Base-by-base conservation (phyloP, 37 sponge, comb jelly and placozoan species). In the Ephydatia muelleri region DNA sequence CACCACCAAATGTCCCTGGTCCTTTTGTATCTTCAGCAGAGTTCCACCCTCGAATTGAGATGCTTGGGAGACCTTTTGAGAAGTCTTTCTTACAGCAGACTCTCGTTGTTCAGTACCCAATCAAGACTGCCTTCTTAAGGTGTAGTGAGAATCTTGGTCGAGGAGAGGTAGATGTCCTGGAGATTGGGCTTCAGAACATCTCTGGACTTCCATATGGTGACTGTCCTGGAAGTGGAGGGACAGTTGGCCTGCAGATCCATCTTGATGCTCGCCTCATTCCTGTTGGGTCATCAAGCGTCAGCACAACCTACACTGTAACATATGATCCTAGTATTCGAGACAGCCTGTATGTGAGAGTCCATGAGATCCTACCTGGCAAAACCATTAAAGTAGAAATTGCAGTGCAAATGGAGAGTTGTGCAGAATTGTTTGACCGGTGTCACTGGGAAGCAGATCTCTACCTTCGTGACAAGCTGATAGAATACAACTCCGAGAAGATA, bases 381-480 rank as follows among this genome's bases (percentile, higher is more conserved):
- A 91, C 88, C 9, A 57, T 94, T 9, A 85, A 67, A 65, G 86
- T 94, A 36, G 83, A 85, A 32, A 65, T 94, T 29, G 75, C 79
- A 22, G 33, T 94, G 31, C 87, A 91, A 67, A 90, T 94, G 86
- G 92, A 91, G 26, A 91, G 86, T 65, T 49, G 83, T 68, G 94
- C 94, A 5, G 92, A 94, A 66, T 84, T 94, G 14, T 91, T 91
- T 78, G 94, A 94, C 27, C 86, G 84, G 21, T 94, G 94, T 39
- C 29, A 68, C 25, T 91, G 92, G 86, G 92, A 94, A 33, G 92
- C 92, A 8, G 88, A 88, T 39, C 83, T 94, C 69, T 88, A 83
- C 32, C 89, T 94, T 23, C 70, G 94, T 21, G 92, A 87, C 64
- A 94, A 94, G 86, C 79, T 94, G 47, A 94, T 94, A 22, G 91